Base-by-base conservation (phyloP, 2,797 vertebrate genomes). In the Enteromius thamalakanensis region DNA sequence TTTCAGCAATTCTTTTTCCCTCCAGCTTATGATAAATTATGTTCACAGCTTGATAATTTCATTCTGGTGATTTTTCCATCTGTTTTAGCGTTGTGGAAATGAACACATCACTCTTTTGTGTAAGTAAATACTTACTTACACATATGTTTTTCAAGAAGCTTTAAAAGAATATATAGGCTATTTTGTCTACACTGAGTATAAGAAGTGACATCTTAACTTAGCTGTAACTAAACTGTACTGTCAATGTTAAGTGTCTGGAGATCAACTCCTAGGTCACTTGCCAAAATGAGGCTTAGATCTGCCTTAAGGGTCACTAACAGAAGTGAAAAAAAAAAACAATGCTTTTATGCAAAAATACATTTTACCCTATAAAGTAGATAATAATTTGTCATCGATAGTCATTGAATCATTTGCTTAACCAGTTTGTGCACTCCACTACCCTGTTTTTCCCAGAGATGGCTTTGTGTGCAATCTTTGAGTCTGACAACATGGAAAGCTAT, bases 51-150 rank as follows among this genome's bases (percentile, higher is more conserved):
- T 79, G 47, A 79, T 68, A 32, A 53, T 68, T 79, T 68, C 17
- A 53, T 6, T 70, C 34, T 49, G 12, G 53, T 34, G 62, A 72
- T 32, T 60, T 80, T 80, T 81, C 79, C 69, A 72, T 72, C 79
- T 72, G 79, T 37, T 72, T 72, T 62, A 72, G 53, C 69, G 62
- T 76, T 62, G 21, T 49, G 67, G 40, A 47, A 29, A 62, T 72
- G 12, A 81, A 81, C 79, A 62, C 53, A 64, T 81, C 72, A 64
- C 19, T 62, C 79, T 62, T 80, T 80, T 71, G 60, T 68, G 11
- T 58, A 55, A 60, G 62, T 58, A 83, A 47, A 77, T 55, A 49
- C 49, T 60, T 34, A 77, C 74, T 76, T 83, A 53, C 26, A 45
- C 34, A 68, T 69, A 76, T 49, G 17, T 12, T 64, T 80, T 80